Evolutionary conservation across 2,797 vertebrate species (phyloP).

Genomic region (Garrulus glandarius): DNA sequence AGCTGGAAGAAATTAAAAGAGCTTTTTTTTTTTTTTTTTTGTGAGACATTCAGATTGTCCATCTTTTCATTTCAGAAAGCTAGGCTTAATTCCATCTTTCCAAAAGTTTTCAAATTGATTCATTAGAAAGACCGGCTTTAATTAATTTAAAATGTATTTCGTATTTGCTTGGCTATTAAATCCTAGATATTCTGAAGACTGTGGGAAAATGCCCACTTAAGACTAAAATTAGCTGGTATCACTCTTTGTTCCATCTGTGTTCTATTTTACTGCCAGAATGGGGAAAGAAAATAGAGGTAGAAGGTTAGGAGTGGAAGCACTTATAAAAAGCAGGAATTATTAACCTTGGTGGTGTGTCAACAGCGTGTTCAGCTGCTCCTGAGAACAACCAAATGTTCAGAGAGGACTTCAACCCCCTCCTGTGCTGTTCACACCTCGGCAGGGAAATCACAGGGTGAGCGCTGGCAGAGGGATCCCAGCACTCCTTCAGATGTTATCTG

Average conservation of each 20-base stretch:
- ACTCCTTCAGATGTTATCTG: not conserved
- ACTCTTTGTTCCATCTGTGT: slow-evolving; percentile 41
- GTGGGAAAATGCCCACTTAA: not conserved
- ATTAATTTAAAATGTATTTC: slow-evolving; percentile 23
- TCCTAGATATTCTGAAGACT: slow-evolving; percentile 5
- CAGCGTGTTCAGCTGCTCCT: not conserved
- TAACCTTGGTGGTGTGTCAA: not conserved
- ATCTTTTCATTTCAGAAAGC: not conserved
- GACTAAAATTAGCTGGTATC: slow-evolving; percentile 6
- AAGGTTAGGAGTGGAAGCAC: not conserved
- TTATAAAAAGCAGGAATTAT: not conserved
- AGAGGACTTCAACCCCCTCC: not conserved
- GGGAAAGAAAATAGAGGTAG: not conserved
- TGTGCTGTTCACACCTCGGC: not conserved
- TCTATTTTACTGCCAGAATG: not conserved
- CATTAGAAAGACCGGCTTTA: not conserved
- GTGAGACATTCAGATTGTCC: not conserved
- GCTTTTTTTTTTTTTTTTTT: not conserved
- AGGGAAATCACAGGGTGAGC: not conserved
- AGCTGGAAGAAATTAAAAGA: not conserved
- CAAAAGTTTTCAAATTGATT: slow-evolving; percentile 13
- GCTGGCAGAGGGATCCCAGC: not conserved
- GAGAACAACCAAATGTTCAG: not conserved
- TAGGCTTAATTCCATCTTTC: slow-evolving; percentile 13
- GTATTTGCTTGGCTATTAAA: slow-evolving; percentile 45